These are phyloP conservation scores for Gibbula magus DNA, from an alignment of 2,888 invertebrate genomes.

Conservation along the genomic window DNA sequence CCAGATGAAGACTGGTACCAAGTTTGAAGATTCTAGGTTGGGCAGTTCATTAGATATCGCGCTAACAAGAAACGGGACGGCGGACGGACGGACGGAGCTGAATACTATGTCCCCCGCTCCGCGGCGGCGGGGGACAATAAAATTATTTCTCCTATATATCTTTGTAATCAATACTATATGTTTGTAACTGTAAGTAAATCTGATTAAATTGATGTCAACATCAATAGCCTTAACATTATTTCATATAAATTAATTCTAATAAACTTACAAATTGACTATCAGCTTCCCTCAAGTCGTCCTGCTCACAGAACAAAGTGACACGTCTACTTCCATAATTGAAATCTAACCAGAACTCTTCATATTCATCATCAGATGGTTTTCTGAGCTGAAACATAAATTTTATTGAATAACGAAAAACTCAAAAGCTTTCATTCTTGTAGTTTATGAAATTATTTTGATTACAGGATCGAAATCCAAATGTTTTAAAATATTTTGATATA, in stretches of 20 bases:
- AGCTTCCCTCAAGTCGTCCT: conserved; percentile 36
- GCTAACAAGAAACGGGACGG: no score
- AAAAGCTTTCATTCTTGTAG: no score
- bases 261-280: conserved; percentile 31
- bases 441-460: no score
- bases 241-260: neutral
- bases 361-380: conserved; percentile 66
- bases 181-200: neutral
- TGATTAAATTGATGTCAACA: neutral
- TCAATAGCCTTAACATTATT: no score
- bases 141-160: neutral
- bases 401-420: no score
- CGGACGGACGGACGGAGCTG: no score
- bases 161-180: neutral
- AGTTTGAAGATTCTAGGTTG: no score
- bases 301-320: conserved; percentile 66
- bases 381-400: conserved; percentile 47
- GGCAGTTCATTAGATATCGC: no score
- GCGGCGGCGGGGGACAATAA: no score
- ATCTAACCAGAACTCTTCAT: conserved; percentile 69
- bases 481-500: neutral
- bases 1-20: no score
- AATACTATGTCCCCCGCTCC: no score
- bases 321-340: conserved; percentile 67
- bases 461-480: no score